A percentile compares a stretch with the other conserved stretches of the same genome.
These are phyloP conservation scores for Muntiacus reevesi DNA, from an alignment of 2,113 vertebrate species.

Conservation along the genomic window DNA sequence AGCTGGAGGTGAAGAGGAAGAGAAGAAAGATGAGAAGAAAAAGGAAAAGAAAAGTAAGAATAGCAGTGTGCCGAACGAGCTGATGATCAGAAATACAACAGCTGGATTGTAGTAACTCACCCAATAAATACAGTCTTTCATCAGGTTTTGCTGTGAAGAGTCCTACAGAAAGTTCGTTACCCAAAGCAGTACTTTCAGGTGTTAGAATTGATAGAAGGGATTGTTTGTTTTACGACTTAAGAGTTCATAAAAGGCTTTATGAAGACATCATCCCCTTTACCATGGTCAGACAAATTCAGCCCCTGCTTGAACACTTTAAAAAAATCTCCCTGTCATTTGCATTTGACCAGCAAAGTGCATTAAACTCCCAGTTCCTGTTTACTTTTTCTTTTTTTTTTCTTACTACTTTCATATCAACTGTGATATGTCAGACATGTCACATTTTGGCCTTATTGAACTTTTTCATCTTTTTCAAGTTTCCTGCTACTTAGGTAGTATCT, in stretches of 20 bases:
- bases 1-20: conserved; percentile 90
- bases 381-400: background rate
- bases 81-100: background rate
- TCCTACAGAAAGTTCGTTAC: background rate
- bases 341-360: background rate
- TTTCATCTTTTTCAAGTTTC: background rate
- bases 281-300: background rate
- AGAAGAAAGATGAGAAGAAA: conserved; percentile 94
- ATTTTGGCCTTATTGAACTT: background rate
- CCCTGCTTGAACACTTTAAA: background rate
- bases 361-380: background rate
- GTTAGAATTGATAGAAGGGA: background rate
- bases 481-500: background rate
- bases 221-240: background rate
- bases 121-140: background rate
- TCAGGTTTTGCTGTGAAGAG: background rate
- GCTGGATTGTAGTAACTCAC: background rate
- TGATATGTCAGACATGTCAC: background rate
- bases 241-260: background rate
- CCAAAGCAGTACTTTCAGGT: background rate
- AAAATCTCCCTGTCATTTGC: background rate
- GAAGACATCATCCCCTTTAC: background rate
- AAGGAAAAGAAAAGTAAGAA: conserved; percentile 95
- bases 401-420: background rate
- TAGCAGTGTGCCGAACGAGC: background rate